phyloP scores from a whole-genome alignment of 2,797 vertebrate species.

The Adelosebastes latens region DNA sequence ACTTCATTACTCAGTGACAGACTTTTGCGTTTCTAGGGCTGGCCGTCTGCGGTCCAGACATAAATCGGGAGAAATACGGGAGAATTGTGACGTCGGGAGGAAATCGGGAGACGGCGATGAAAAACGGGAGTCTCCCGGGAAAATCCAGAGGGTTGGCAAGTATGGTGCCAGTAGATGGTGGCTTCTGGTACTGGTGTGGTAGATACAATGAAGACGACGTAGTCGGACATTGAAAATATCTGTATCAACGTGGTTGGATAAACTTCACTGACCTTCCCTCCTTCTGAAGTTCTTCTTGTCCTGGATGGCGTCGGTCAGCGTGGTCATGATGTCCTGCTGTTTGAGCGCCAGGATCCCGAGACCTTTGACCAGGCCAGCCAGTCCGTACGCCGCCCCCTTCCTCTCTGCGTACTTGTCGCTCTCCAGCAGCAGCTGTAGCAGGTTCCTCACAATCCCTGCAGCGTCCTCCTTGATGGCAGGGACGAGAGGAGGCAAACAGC shows the following conservation, averaged over 20 bases:
- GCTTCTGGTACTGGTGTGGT: too few relatives aligned
- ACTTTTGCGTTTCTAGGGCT: too few relatives aligned
- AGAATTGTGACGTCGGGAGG: too few relatives aligned
- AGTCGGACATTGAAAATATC: neutral
- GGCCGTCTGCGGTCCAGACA: too few relatives aligned
- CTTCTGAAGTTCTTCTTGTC: slow-evolving; percentile 98
- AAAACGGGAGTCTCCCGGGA: too few relatives aligned
- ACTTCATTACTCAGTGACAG: too few relatives aligned
- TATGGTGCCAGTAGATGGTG: too few relatives aligned
- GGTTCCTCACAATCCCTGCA: slow-evolving; percentile 93
- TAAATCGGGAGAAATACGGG: too few relatives aligned
- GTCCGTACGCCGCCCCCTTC: slow-evolving; percentile 94
- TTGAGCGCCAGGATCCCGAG: slow-evolving; percentile 97
- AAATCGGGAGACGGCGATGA: too few relatives aligned
- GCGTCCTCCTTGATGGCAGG: slow-evolving; percentile 97
- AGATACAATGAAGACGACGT: neutral
- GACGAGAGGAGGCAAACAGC: slow-evolving; percentile 95
- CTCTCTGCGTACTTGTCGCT: slow-evolving; percentile 97
- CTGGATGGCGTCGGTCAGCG: slow-evolving; percentile 95
- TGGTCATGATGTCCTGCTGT: slow-evolving; percentile 98
- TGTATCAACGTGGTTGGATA: neutral
- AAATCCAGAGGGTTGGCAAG: too few relatives aligned
- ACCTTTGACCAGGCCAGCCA: slow-evolving; percentile 96
- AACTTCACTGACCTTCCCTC: slow-evolving; percentile 88
- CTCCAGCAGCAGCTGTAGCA: slow-evolving; percentile 95